A percentile compares a stretch with the other conserved stretches of the same genome.
phyloP scores from a whole-genome alignment of 2,888 invertebrate genomes.

The Andrena bucephala region DNA sequence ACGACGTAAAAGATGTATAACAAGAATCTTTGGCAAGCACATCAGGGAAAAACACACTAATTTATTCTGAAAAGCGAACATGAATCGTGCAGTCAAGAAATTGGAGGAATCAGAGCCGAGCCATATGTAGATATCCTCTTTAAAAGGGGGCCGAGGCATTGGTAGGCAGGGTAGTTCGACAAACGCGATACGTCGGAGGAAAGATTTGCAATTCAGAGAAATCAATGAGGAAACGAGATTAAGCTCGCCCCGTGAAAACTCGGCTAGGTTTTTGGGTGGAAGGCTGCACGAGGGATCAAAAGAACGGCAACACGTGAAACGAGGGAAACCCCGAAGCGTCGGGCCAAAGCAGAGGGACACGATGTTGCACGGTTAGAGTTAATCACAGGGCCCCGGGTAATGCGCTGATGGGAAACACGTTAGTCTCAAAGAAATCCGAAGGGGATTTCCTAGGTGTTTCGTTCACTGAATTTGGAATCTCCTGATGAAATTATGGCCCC shows the following conservation, averaged over 20 bases:
- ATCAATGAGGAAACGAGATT: constrained; percentile 23
- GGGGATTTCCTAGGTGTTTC: background rate
- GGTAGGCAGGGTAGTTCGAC: background rate
- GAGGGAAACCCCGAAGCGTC: background rate
- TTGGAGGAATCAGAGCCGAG: background rate
- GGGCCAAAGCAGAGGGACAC: background rate
- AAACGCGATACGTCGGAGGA: background rate
- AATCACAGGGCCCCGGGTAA: background rate
- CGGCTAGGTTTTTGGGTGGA: background rate
- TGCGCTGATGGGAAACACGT: constrained; percentile 1
- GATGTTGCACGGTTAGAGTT: constrained; percentile 3
- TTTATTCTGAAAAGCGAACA: no score
- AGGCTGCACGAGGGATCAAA: constrained; percentile 8
- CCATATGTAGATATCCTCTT: background rate
- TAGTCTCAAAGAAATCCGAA: background rate
- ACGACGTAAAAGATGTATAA: no score
- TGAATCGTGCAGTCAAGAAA: no score
- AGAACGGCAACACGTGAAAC: background rate
- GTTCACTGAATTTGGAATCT: background rate
- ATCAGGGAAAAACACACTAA: no score
- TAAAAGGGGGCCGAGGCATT: background rate
- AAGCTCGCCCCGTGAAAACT: constrained; percentile 10
- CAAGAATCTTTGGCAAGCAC: no score
- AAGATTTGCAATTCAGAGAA: constrained; percentile 21
- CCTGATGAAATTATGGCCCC: background rate